These are phyloP conservation scores for Vannuccia rotundouncinata DNA, from an alignment of 2,888 invertebrate species.

Conservation along the genomic window DNA sequence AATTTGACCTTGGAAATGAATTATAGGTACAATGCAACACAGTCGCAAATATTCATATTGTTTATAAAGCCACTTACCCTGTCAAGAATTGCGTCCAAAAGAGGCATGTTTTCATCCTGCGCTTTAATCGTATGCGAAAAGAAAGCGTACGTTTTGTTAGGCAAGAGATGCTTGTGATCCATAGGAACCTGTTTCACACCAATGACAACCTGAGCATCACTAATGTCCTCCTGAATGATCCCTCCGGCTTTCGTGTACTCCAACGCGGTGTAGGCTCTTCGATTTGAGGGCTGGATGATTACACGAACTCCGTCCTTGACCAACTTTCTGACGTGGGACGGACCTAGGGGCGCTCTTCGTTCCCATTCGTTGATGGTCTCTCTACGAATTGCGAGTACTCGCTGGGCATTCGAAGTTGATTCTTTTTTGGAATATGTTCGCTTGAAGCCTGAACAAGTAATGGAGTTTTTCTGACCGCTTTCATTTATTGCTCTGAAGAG, in stretches of 20 bases:
- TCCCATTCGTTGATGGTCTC: constrained; percentile 61
- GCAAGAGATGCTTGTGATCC: constrained; percentile 74
- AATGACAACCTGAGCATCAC: constrained; percentile 88
- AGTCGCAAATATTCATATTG: too few relatives aligned
- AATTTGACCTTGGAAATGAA: too few relatives aligned
- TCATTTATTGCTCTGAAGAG: not conserved
- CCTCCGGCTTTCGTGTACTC: constrained; percentile 87
- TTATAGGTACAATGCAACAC: too few relatives aligned
- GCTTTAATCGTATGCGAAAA: constrained; percentile 99
- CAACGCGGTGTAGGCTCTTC: constrained; percentile 83
- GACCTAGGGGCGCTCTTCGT: constrained; percentile 84
- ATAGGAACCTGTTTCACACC: constrained; percentile 89
- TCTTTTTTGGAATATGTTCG: not conserved
- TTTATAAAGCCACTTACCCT: constrained; percentile 60
- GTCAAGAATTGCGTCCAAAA: constrained; percentile 87
- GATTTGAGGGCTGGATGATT: constrained; percentile 93
- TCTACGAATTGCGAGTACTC: constrained; percentile 51
- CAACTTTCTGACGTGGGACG: constrained; percentile 78
- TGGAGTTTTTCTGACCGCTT: not conserved
- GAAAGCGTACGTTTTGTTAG: constrained; percentile 93
- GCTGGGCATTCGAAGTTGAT: not conserved
- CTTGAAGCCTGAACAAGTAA: not conserved
- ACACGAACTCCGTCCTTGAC: constrained; percentile 79
- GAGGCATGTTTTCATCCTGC: constrained; percentile 92
- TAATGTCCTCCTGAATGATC: constrained; percentile 85